phyloP scores from a whole-genome alignment of 35 echinoderm and acorn worm genomes.

The Patiria miniata region DNA sequence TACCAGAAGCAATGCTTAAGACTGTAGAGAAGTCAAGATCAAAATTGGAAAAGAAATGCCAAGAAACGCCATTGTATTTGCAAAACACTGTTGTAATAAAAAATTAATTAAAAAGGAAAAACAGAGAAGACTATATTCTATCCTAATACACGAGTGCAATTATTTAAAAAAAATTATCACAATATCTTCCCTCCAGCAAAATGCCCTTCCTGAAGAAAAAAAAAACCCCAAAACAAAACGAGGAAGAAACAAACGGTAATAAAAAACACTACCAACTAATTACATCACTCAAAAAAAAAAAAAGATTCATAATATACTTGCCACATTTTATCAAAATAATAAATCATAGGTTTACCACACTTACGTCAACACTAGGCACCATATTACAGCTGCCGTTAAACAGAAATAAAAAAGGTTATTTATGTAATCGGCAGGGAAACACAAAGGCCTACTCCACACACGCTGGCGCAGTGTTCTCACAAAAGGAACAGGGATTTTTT shows the following conservation, averaged over 20 bases:
- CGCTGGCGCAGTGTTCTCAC: background rate
- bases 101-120: too few species aligned
- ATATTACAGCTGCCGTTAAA: constrained; percentile 20
- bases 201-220: too few species aligned
- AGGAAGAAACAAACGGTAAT: background rate
- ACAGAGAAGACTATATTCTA: too few species aligned
- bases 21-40: too few species aligned
- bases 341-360: constrained; percentile 7
- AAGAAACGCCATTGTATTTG: too few species aligned
- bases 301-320: background rate
- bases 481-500: background rate
- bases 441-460: background rate
- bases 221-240: background rate
- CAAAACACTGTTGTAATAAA: too few species aligned
- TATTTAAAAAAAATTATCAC: too few species aligned
- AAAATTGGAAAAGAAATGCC: too few species aligned
- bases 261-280: background rate
- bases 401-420: background rate
- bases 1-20: too few species aligned
- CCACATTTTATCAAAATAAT: constrained; percentile 25
- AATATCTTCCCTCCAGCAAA: too few species aligned
- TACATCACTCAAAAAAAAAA: constrained; percentile 9
- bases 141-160: too few species aligned
- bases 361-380: background rate
- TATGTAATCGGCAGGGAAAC: background rate